A percentile compares a stretch with the other conserved stretches of the same genome.
Conservation (phyloP, 1,140 invertebrate species). For the Galendromus occidentalis region DNA sequence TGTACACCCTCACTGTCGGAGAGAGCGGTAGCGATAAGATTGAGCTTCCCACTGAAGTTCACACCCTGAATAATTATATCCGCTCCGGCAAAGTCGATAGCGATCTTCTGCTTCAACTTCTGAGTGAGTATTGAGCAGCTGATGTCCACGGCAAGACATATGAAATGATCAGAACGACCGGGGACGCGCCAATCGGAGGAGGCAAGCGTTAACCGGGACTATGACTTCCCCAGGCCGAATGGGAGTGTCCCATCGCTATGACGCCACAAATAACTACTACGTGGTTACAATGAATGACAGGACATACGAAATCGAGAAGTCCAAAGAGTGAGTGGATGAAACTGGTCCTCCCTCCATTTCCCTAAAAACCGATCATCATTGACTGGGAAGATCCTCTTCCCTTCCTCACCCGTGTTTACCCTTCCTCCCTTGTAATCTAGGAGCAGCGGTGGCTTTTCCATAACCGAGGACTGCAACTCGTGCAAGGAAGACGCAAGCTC, state of each 20-base stretch:
- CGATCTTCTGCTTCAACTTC: background rate
- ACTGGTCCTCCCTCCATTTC: too few relatives aligned
- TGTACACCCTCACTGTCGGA: background rate
- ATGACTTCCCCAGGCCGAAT: background rate
- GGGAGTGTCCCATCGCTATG: background rate
- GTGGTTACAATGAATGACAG: background rate
- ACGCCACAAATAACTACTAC: background rate
- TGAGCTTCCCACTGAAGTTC: background rate
- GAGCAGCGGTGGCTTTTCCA: too few relatives aligned
- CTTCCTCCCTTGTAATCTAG: too few relatives aligned
- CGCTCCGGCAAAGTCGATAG: background rate
- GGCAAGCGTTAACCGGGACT: background rate
- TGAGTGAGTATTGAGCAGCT: background rate
- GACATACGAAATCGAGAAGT: background rate
- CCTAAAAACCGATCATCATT: too few relatives aligned
- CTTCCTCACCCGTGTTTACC: too few relatives aligned
- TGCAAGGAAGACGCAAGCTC: too few relatives aligned
- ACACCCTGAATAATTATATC: background rate
- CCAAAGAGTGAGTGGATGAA: background rate
- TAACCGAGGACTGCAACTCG: too few relatives aligned
- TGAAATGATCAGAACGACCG: too few relatives aligned
- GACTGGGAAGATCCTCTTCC: too few relatives aligned
- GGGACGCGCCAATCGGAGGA: background rate
- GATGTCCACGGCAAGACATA: background rate
- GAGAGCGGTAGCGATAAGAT: background rate